These are phyloP conservation scores for Aphodius granarius DNA, from an alignment of 2,888 invertebrate genomes.

Conservation along the genomic window DNA sequence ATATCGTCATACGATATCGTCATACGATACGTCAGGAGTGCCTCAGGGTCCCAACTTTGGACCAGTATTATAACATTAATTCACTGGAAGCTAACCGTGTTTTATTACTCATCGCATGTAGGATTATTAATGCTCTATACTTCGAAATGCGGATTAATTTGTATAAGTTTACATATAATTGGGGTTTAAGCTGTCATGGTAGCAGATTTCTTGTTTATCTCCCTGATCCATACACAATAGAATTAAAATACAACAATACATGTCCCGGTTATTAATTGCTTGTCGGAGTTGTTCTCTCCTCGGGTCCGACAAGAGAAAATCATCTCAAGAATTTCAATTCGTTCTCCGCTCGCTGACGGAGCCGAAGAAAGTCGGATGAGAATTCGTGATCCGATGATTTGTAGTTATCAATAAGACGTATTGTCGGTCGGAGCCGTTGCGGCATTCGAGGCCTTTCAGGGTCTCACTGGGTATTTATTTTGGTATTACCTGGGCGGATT, in stretches of 20 bases:
- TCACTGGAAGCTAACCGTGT: neutral
- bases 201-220: neutral
- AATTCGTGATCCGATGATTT: slow-evolving; percentile 11
- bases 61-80: neutral
- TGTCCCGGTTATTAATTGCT: neutral
- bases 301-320: neutral
- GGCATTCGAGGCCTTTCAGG: neutral
- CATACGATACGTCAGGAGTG: no score
- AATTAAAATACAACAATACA: neutral
- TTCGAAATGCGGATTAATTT: neutral
- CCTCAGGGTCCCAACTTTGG: no score
- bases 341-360: neutral
- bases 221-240: neutral
- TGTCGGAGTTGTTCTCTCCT: neutral
- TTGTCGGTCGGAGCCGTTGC: neutral
- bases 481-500: neutral
- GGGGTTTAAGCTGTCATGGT: neutral
- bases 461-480: neutral
- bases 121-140: neutral
- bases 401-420: slow-evolving; percentile 11
- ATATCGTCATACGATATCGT: no score
- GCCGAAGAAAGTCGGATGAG: neutral
- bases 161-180: no score
- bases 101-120: neutral
- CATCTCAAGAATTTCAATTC: neutral